These are phyloP conservation scores for Polypedilum pembai DNA, from an alignment of 1,140 invertebrate genomes.

Conservation along the genomic window DNA sequence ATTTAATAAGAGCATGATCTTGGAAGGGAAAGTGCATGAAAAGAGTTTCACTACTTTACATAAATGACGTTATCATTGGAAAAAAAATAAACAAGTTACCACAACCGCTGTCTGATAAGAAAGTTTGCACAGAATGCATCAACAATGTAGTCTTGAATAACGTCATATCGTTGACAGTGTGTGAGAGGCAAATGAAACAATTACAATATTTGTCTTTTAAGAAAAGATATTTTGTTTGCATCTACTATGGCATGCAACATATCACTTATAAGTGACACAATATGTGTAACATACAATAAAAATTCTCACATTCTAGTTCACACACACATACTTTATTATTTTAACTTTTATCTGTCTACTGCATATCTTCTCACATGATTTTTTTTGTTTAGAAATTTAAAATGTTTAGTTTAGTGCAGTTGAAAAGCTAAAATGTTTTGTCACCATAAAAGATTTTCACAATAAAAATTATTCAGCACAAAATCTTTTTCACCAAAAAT, in stretches of 20 bases:
- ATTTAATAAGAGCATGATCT: neutral
- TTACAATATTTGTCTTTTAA: constrained; percentile 8
- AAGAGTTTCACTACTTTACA: neutral
- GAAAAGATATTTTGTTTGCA: neutral
- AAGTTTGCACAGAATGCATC: neutral
- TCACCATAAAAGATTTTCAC: too few relatives aligned
- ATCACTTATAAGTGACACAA: constrained; percentile 11
- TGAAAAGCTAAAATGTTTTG: too few relatives aligned
- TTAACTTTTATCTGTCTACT: too few relatives aligned
- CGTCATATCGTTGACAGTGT: neutral
- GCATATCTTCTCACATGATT: too few relatives aligned
- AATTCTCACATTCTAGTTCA: constrained; percentile 6
- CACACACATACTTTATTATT: too few relatives aligned
- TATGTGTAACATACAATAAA: constrained; percentile 5
- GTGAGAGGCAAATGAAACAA: constrained; percentile 7
- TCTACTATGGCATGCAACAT: neutral
- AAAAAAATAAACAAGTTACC: neutral
- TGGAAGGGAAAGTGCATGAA: neutral
- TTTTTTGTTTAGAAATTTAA: too few relatives aligned
- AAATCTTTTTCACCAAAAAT: too few relatives aligned
- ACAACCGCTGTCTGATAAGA: neutral
- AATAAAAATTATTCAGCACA: too few relatives aligned
- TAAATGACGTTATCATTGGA: neutral
- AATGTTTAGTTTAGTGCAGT: too few relatives aligned
- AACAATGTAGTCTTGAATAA: neutral